phyloP scores from a whole-genome alignment of 2,888 invertebrate species.

The Cantharis lateralis region DNA sequence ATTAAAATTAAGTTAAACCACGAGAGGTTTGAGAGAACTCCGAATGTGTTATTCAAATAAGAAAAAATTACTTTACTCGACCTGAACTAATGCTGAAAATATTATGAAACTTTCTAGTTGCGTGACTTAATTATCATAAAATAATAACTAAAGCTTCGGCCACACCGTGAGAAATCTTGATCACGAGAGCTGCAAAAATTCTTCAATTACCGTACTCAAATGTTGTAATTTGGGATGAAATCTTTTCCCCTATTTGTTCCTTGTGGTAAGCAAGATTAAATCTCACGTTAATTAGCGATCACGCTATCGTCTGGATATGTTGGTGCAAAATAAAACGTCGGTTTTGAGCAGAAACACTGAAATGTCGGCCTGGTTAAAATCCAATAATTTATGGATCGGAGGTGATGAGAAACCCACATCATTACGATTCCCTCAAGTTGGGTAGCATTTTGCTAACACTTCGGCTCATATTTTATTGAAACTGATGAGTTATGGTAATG shows the following conservation, averaged over 20 bases:
- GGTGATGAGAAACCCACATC: background rate
- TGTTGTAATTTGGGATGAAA: background rate
- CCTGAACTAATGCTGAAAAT: background rate
- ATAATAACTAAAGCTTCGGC: background rate
- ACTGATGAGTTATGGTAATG: background rate
- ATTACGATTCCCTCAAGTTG: background rate
- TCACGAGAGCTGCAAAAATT: background rate
- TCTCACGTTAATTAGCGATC: background rate
- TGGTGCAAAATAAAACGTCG: background rate
- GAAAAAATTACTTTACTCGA: conserved; percentile 2
- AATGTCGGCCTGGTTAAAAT: background rate
- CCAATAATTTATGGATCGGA: background rate
- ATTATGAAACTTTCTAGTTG: background rate
- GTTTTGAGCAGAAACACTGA: background rate
- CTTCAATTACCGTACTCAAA: background rate
- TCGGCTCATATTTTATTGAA: background rate
- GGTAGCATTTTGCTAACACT: background rate
- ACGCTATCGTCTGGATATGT: background rate
- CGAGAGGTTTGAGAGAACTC: conserved; percentile 9
- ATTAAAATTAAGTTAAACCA: conserved; percentile 10
- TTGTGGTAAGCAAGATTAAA: background rate
- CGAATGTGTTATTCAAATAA: conserved; percentile 5
- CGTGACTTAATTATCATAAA: background rate
- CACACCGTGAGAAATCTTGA: background rate
- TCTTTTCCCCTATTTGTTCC: background rate